These are phyloP conservation scores for Lepidurus couesii DNA, from an alignment of 1,140 invertebrate genomes.

Conservation along the genomic window DNA sequence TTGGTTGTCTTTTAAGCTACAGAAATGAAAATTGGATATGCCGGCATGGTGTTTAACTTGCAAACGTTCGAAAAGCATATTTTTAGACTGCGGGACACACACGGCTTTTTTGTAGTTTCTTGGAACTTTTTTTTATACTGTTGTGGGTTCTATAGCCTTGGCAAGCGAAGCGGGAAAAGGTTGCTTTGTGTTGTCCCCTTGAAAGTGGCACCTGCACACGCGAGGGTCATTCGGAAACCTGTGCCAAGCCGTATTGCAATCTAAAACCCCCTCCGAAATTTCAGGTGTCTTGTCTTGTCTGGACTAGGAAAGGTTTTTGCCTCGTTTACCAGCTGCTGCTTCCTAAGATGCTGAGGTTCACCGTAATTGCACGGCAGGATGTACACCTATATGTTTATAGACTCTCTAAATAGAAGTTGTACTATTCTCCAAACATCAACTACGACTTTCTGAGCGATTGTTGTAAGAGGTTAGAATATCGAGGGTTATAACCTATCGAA, in stretches of 20 bases:
- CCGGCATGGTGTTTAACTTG: neutral
- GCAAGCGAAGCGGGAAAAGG: constrained; percentile 11
- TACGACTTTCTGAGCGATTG: too few species aligned
- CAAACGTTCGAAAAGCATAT: neutral
- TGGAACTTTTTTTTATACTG: neutral
- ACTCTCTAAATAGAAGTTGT: neutral
- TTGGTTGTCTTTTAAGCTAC: neutral
- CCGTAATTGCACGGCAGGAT: constrained; percentile 11
- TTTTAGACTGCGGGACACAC: neutral
- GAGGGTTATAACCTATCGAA: too few species aligned
- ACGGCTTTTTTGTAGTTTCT: neutral
- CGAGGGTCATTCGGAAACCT: constrained; percentile 20
- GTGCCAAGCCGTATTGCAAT: neutral
- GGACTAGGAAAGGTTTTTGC: neutral
- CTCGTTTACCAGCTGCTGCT: constrained; percentile 3
- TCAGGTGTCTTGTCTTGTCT: neutral
- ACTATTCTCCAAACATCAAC: too few species aligned
- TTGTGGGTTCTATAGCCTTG: constrained; percentile 10
- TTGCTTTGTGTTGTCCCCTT: neutral
- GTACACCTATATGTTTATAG: neutral
- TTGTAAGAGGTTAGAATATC: too few species aligned
- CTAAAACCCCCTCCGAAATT: neutral
- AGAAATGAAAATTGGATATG: neutral
- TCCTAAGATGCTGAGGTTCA: neutral
- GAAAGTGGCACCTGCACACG: constrained; percentile 17